Evolutionary conservation across 2,797 vertebrate species (phyloP).

Genomic region (Tauraco hartlaubi): DNA sequence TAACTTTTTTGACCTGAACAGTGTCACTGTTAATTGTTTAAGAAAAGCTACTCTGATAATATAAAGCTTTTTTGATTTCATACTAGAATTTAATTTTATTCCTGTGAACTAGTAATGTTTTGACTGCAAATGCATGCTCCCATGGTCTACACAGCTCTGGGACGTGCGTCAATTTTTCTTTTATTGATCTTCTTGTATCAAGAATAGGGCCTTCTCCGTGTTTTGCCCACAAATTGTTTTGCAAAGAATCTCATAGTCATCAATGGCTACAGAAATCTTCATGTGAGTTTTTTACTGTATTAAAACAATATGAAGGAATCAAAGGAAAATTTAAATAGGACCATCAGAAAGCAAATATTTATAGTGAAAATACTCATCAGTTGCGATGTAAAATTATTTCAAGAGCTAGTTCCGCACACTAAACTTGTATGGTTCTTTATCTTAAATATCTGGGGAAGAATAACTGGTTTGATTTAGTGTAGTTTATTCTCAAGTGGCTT

Average conservation of each 20-base stretch:
- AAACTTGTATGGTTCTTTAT: background rate
- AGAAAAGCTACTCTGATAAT: background rate
- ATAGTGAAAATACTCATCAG: background rate
- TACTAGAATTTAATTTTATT: background rate
- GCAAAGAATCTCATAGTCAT: background rate
- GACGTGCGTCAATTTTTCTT: background rate
- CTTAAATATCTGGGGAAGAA: background rate
- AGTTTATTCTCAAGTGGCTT: background rate
- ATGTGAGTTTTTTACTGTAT: background rate
- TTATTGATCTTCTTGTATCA: background rate
- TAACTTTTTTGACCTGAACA: background rate
- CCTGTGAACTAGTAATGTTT: background rate
- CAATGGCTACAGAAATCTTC: background rate
- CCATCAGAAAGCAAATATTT: slow-evolving; percentile 16
- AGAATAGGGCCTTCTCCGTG: background rate
- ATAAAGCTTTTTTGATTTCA: background rate
- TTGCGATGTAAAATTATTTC: slow-evolving; percentile 42
- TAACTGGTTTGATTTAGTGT: background rate
- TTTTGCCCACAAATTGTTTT: background rate
- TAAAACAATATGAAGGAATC: background rate
- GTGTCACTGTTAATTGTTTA: background rate
- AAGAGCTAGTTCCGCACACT: background rate
- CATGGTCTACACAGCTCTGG: background rate
- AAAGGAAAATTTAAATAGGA: slow-evolving; percentile 7
- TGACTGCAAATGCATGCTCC: background rate